Evolutionary conservation across 2,113 vertebrate genomes (phyloP).

Genomic region (Perca schrenkii): DNA sequence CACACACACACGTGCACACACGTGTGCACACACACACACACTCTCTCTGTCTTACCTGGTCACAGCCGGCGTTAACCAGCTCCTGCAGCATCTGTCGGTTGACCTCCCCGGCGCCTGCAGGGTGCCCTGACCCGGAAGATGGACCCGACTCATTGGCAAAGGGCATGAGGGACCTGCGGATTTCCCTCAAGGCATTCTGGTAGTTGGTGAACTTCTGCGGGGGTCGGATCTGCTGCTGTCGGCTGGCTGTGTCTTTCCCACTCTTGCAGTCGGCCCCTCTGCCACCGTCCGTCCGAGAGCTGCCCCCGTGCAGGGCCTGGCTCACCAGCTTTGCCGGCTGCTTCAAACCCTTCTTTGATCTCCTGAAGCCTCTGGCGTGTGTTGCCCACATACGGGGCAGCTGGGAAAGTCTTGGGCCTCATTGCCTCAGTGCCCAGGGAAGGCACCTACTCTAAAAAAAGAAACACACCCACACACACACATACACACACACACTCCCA

Average conservation of each 20-base stretch:
- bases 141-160: constrained; percentile 93
- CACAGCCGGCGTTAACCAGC: constrained; percentile 95
- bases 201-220: constrained; percentile 97
- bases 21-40: background rate
- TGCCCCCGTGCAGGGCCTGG: constrained; percentile 87
- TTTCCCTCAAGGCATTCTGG: constrained; percentile 96
- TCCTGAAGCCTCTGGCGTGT: constrained; percentile 96
- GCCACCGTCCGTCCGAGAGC: constrained; percentile 83
- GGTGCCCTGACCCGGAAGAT: constrained; percentile 78
- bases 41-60: constrained; percentile 88
- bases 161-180: constrained; percentile 96
- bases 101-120: constrained; percentile 87
- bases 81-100: constrained; percentile 98
- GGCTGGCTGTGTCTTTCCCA: constrained; percentile 89
- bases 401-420: constrained; percentile 99
- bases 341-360: constrained; percentile 97
- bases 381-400: constrained; percentile 96
- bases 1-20: background rate
- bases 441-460: constrained; percentile 59
- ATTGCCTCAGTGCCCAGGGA: constrained; percentile 81
- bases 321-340: constrained; percentile 93
- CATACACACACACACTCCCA: constrained; percentile 19
- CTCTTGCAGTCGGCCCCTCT: constrained; percentile 88
- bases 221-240: constrained; percentile 92
- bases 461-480: constrained; percentile 9